Conservation (phyloP, 2,888 invertebrate species). For the Mayetiola destructor region DNA sequence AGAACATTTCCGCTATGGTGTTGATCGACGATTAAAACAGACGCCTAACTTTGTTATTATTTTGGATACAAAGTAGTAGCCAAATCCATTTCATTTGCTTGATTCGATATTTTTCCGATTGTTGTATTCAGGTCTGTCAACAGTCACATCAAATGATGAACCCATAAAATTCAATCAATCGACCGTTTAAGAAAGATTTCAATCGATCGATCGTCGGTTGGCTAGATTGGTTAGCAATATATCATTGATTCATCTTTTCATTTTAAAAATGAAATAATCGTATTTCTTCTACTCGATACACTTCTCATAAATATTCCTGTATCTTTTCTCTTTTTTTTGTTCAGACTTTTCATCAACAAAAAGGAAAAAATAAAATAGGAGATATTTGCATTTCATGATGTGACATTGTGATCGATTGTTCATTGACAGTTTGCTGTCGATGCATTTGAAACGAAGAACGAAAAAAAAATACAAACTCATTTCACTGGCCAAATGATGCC, state of each 20-base stretch:
- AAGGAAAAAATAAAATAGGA: no score
- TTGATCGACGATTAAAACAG: conserved; percentile 2
- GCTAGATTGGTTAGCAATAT: no score
- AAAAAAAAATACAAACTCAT: no score
- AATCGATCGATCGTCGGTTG: neutral
- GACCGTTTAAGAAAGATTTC: neutral
- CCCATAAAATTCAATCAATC: conserved; percentile 2
- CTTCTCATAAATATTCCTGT: no score
- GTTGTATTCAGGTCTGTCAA: no score
- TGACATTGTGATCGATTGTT: neutral
- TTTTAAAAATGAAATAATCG: neutral
- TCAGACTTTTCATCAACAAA: no score
- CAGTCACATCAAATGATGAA: neutral
- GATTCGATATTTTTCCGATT: no score
- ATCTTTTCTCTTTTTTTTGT: no score
- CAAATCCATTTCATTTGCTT: neutral
- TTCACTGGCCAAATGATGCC: neutral
- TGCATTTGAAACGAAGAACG: neutral
- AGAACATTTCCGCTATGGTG: conserved; percentile 5
- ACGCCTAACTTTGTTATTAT: neutral
- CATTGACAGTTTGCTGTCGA: neutral
- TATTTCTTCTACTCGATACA: neutral
- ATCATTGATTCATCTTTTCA: neutral
- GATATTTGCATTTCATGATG: neutral
- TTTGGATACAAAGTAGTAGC: neutral